Percentiles rank a stretch among this genome's conserved stretches.
Conservation (phyloP, 1,140 invertebrate genomes). For the Zaprionus tsacasi region DNA sequence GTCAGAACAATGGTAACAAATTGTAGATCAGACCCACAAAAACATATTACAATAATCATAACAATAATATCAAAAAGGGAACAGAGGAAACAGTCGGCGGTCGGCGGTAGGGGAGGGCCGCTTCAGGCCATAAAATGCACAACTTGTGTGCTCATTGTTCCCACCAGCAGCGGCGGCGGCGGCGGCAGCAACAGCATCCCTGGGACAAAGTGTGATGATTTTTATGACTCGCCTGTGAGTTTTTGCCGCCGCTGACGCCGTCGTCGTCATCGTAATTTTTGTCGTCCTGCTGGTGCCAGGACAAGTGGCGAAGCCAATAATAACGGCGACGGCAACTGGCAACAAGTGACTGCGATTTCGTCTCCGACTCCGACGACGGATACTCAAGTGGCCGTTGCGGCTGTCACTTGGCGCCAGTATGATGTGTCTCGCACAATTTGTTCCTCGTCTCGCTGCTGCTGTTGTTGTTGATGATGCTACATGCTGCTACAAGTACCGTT, state of each 20-base stretch:
- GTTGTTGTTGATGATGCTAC: conserved; percentile 52
- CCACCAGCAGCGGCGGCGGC: conserved; percentile 29
- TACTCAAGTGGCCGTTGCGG: conserved; percentile 70
- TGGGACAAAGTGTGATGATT: conserved; percentile 77
- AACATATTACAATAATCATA: conserved; percentile 76
- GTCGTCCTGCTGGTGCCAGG: conserved; percentile 44
- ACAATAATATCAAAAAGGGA: conserved; percentile 63
- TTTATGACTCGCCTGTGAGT: conserved; percentile 77
- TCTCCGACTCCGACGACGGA: conserved; percentile 13
- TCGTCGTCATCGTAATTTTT: conserved; percentile 42
- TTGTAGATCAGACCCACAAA: conserved; percentile 61
- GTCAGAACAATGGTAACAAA: conserved; percentile 64
- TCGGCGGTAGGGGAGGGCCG: conserved; percentile 18
- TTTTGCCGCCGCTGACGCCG: conserved; percentile 68
- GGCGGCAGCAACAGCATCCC: conserved; percentile 48
- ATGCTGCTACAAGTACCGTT: conserved; percentile 60
- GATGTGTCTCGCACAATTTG: conserved; percentile 35
- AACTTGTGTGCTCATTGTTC: conserved; percentile 61
- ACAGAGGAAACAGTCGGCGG: conserved; percentile 60
- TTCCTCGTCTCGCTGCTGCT: not conserved
- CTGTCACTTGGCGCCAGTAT: conserved; percentile 70
- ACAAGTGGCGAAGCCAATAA: conserved; percentile 59
- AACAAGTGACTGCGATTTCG: conserved; percentile 58
- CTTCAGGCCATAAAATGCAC: conserved; percentile 66
- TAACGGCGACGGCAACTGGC: conserved; percentile 28